Conservation (phyloP, 2,113 vertebrate genomes). For the Poeciliopsis turrubarensis region DNA sequence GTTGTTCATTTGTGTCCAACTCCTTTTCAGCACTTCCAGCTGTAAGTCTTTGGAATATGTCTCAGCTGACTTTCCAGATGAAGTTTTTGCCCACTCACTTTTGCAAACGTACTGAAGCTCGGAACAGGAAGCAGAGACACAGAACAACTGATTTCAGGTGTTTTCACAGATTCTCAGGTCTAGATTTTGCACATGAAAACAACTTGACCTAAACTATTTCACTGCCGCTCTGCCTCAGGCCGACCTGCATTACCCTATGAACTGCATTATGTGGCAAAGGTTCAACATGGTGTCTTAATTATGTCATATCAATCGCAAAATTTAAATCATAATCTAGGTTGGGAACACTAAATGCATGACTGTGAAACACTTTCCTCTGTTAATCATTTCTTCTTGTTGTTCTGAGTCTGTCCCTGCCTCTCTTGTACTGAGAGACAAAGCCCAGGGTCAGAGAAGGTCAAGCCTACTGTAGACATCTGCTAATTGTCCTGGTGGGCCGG, state of each 20-base stretch:
- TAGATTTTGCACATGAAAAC: no score
- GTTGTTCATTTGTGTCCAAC: no score
- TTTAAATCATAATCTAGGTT: background rate
- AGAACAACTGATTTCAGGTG: background rate
- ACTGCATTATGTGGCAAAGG: no score
- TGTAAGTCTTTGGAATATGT: background rate
- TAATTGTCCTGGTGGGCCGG: conserved; percentile 79
- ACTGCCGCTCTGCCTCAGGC: no score
- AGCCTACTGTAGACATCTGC: conserved; percentile 74
- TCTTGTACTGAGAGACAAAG: conserved; percentile 58
- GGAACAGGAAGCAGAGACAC: background rate
- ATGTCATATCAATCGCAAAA: background rate
- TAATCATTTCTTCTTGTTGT: conserved; percentile 13
- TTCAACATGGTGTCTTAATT: background rate
- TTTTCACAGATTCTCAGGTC: background rate
- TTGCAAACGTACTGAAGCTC: background rate
- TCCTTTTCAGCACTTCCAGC: background rate
- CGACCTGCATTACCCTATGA: no score
- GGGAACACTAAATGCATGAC: background rate
- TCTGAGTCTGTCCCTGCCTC: conserved; percentile 15
- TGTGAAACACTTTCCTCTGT: background rate
- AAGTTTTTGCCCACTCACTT: background rate
- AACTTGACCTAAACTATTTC: no score
- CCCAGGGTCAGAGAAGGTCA: conserved; percentile 76
- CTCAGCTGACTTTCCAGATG: background rate